Conservation (phyloP, 2,888 invertebrate genomes). For the Melieria omissa region DNA sequence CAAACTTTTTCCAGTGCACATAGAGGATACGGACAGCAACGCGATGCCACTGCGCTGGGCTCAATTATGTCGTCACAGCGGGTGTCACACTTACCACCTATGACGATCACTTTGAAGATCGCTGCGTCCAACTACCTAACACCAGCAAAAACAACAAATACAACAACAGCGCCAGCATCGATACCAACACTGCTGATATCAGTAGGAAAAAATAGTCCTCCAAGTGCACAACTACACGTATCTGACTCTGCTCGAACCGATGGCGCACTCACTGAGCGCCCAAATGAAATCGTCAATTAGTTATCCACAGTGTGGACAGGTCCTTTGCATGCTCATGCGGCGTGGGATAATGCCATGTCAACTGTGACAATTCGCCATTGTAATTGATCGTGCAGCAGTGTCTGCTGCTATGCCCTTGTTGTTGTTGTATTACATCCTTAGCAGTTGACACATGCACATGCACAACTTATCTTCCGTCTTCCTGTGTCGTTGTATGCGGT, state of each 20-base stretch:
- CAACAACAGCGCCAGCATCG: background rate
- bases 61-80: conserved; percentile 64
- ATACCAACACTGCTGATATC: conserved; percentile 1
- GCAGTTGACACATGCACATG: background rate
- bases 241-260: background rate
- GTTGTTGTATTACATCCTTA: background rate
- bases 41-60: conserved; percentile 17
- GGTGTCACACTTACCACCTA: conserved; percentile 64
- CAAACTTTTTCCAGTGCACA: too few species aligned
- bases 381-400: background rate
- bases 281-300: conserved; percentile 61
- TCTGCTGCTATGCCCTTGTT: background rate
- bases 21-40: too few species aligned
- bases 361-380: conserved; percentile 17
- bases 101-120: conserved; percentile 36
- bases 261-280: conserved; percentile 26
- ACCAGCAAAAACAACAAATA: background rate
- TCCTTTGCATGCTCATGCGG: conserved; percentile 30
- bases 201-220: background rate
- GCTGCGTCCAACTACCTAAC: background rate
- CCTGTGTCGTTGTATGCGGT: conserved; percentile 20
- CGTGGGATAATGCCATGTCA: conserved; percentile 37
- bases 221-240: background rate
- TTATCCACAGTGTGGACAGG: conserved; percentile 40
- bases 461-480: conserved; percentile 15